phyloP scores from a whole-genome alignment of 2,797 vertebrate species.

The Numenius phaeopus region DNA sequence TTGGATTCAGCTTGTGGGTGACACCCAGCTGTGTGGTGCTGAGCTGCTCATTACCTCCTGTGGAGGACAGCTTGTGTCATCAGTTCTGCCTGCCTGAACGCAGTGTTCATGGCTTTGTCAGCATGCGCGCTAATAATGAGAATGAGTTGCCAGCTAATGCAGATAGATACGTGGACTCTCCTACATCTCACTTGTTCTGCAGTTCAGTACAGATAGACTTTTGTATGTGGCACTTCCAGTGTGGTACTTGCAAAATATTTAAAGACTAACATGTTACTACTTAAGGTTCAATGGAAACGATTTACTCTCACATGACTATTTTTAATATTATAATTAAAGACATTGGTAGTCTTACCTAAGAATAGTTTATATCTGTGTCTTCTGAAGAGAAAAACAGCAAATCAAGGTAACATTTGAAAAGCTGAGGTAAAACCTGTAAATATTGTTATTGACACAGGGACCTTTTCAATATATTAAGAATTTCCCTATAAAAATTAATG shows the following conservation, averaged over 20 bases:
- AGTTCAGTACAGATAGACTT: fast-evolving
- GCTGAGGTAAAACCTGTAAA: neutral
- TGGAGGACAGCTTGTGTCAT: neutral
- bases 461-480: neutral
- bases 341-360: neutral
- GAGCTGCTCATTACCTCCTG: neutral
- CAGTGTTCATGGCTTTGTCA: fast-evolving
- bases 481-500: neutral
- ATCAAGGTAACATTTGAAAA: neutral
- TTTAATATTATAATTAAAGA: neutral
- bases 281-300: neutral
- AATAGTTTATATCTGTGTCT: neutral
- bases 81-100: neutral
- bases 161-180: neutral
- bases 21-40: neutral
- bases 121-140: neutral
- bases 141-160: neutral
- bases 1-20: neutral
- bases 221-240: fast-evolving
- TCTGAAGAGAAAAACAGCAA: neutral
- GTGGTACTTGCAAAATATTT: neutral
- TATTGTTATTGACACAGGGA: neutral
- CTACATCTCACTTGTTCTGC: neutral
- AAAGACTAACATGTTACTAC: neutral
- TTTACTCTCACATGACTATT: neutral